Base-by-base conservation (phyloP, 2,113 vertebrate species). In the Phalacrocorax brasilianus region DNA sequence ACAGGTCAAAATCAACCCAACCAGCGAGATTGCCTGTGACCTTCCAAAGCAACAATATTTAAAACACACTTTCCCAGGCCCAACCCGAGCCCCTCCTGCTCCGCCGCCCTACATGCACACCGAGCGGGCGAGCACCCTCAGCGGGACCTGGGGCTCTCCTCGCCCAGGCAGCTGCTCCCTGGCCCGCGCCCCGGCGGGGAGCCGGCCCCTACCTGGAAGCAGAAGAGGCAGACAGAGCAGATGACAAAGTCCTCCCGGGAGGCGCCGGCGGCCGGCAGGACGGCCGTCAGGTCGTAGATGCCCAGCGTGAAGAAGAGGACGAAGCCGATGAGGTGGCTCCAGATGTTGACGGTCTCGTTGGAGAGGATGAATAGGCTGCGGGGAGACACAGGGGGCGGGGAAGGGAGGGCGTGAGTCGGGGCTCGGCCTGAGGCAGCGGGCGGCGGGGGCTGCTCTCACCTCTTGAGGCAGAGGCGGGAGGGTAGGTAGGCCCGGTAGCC, bases 401-500 rank as follows among this genome's bases (percentile, higher is more conserved):
- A 22, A 16, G 7, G 5, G 42, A 44, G 8, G 11, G 17, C 38
- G 35, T 65, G 58, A 91, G 85, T 27, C 16, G 26, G 33, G 33
- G 59, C 14, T 3, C 5, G 35, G 38, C 53, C 38, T 38, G 38
- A 19, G 8, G 15, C 14, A 8, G 17, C 5, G 10, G 24, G 44
- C 35, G 40, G 40, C 18, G 38, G 15, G 26, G 26, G 30, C 15
- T 23, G 44, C 50, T 17, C 95, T 96, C 96, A 99, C 99, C 99
- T 99, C 96, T 99, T 99, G 93, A 99, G 98, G 95, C 99, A 99
- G 38, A 99, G 98, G 55, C 98, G 98, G 88, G 99, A 99, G 78
- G 99, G 99, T 82, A 99, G 98, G 97, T 99, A 99, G 44, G 99
- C 99, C 92, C 99, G 97, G 98, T 99, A 99, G n/a, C 99, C 99